These are phyloP conservation scores for Leuctra nigra DNA, from an alignment of 2,888 invertebrate genomes.

Conservation along the genomic window DNA sequence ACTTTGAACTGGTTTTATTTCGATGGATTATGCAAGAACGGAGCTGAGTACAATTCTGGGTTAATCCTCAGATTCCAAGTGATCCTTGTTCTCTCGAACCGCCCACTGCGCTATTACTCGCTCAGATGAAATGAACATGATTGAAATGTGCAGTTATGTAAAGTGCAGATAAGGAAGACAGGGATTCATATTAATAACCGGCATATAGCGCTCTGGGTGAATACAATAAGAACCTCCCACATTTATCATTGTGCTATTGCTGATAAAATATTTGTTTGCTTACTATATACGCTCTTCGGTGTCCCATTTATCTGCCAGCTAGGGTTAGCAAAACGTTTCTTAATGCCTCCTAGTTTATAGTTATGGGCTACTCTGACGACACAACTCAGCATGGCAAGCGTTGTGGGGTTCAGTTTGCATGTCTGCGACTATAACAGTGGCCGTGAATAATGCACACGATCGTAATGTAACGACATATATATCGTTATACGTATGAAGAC, in stretches of 20 bases:
- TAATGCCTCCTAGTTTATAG: no score
- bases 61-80: neutral
- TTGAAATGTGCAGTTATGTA: constrained; percentile 12
- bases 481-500: neutral
- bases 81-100: neutral
- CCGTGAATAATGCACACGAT: constrained; percentile 1
- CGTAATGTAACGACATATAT: constrained; percentile 3
- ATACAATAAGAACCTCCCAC: neutral
- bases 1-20: neutral
- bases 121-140: neutral
- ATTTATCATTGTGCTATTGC: neutral
- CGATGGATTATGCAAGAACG: neutral
- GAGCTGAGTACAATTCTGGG: neutral
- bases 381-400: no score
- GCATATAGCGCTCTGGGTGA: no score
- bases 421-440: neutral
- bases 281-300: no score
- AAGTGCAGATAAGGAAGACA: constrained; percentile 3
- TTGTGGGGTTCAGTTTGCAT: neutral
- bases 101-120: neutral
- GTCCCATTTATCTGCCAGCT: no score
- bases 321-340: no score
- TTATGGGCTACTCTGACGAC: no score
- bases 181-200: no score
- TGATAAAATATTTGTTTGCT: no score